These are phyloP conservation scores for Mormoops blainvillei DNA, from an alignment of 2,113 vertebrate genomes.

Conservation along the genomic window DNA sequence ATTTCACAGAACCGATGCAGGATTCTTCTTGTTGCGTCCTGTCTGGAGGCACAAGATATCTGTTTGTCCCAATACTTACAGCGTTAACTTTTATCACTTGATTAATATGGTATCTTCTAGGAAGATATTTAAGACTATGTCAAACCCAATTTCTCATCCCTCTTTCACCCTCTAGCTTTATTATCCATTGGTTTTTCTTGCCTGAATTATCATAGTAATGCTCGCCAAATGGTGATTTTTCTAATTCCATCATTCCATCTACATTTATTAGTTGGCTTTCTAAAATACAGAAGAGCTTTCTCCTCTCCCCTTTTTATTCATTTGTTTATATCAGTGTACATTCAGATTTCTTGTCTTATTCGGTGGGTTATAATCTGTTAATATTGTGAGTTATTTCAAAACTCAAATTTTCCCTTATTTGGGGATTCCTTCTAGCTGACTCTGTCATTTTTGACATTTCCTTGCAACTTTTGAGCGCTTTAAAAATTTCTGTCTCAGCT, in stretches of 20 bases:
- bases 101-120: neutral
- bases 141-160: neutral
- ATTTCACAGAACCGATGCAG: neutral
- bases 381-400: neutral
- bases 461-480: neutral
- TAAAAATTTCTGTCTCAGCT: neutral
- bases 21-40: neutral
- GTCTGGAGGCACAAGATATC: neutral
- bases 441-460: neutral
- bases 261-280: neutral
- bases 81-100: neutral
- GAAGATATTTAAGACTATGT: neutral
- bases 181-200: conserved; percentile 11
- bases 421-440: neutral
- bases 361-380: neutral
- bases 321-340: neutral
- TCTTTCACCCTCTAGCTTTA: neutral
- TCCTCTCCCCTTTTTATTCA: neutral
- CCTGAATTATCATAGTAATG: neutral
- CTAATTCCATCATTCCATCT: neutral
- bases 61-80: neutral
- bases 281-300: neutral
- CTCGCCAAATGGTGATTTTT: conserved; percentile 17
- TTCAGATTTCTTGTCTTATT: neutral
- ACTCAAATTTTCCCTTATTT: neutral